Base-by-base conservation (phyloP, 2,888 invertebrate genomes). In the Netelia inedita region DNA sequence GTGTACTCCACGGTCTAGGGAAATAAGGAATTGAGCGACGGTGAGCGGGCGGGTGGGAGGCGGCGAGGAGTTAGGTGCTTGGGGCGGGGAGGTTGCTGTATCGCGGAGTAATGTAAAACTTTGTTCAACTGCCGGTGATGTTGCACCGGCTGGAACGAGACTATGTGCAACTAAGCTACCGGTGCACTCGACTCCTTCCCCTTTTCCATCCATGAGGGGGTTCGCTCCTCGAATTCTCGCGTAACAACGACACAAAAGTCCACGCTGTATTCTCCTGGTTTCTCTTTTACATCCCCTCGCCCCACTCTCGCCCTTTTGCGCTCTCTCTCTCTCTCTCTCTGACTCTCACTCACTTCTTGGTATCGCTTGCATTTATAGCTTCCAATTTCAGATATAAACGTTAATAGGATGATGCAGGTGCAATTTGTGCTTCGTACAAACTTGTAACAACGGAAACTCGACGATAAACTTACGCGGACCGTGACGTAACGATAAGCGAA, bases 101-200 rank as follows among this genome's bases (percentile, higher is more conserved):
- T 55, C n/a, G 43, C 66, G 57, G 41, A 21, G 80, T 53, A 83
- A 72, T 80, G 83, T 79, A 76, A 83, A 83, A 83, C 75, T 83
- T 83, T 80, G 75, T 69, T 76, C 66, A 83, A 83, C 83, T 80
- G 76, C 83, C 72, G 75, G 80, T 72, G 74, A 74, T 83, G 80
- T 61, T 83, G 83, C 83, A 72, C 83, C 83, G 83, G 83, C 83
- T 83, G 83, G 72, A 83, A 80, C 83, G 79, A 75, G 74, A 74
- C 74, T 79, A 28, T 19, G 61, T 57, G 41, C 50, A 21, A 43
- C 76, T 59, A 72, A 65, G 59, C 75, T 75, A 5, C 50, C 41
- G 19, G 19, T 59, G 35, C 71, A n/a, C 63, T 74, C 63, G 46
- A 65, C 19, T n/a, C 35, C 2, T 19, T 16, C 19, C 57, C 57